Base-by-base conservation (phyloP, 1,140 invertebrate species). In the Zaprionus camerounensis region DNA sequence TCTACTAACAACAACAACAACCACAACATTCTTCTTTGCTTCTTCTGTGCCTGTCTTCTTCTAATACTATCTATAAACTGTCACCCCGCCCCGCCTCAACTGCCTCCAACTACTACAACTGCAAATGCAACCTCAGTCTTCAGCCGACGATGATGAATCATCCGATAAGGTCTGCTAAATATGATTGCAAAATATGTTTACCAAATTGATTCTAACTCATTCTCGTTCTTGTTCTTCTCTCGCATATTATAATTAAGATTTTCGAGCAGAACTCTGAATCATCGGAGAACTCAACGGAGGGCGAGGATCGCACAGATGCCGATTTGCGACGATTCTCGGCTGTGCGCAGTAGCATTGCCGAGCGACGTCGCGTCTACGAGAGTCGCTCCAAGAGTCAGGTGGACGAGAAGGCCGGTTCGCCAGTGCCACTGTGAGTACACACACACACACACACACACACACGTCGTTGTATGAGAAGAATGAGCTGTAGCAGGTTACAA, bases 291-390 rank as follows among this genome's bases (percentile, higher is more conserved):
- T 92, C 92, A 1, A 92, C 83, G 0, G 92, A 92, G 68, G 88
- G 91, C 41, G 92, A 92, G 31, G 92, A 93, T 73, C 88, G 91
- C 7, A 79, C 88, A 11, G 92, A 93, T 79, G 83, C 88, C 11
- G 92, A 94, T 86, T 61, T 93, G 31, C 74, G 78, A 13, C 63
- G 93, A 41, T 88, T 92, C 15, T 93, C 93, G 9, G 49, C 93
- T 1, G 95, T 96, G 80, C 93, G 95, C 41, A 95, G 94, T 72
- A 97, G 96, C 9, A 97, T 97, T 77, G 96, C 96, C 2, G 96
- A 97, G 69, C 93, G 96, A 9, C 94, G 96, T 4, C 95, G 96
- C 70, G 93, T 97, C 78, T 97, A 97, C 88, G 96, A 97, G 81
- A 95, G 93, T 82, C 94, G 96, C 20, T 96, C 94, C 7, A 93